Conservation (phyloP, 2,113 vertebrate species). For the Gila orcuttii region DNA sequence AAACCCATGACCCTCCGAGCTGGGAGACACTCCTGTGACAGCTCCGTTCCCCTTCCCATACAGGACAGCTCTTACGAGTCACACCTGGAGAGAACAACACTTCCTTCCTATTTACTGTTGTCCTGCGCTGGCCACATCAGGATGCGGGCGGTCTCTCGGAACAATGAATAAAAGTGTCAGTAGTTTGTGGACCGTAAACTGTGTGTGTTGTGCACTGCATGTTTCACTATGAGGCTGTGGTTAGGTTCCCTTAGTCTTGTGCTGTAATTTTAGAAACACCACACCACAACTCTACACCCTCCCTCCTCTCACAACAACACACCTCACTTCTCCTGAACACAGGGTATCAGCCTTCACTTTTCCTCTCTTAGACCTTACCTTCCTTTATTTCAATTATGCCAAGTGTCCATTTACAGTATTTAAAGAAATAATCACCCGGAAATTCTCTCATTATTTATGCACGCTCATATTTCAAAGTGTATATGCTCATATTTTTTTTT, state of each 20-base stretch:
- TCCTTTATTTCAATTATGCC: slow-evolving; percentile 56
- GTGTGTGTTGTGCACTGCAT: slow-evolving; percentile 67
- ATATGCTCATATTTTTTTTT: background rate
- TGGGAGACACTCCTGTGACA: background rate
- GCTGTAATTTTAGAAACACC: slow-evolving; percentile 23
- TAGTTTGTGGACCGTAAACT: slow-evolving; percentile 59
- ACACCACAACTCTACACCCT: slow-evolving; percentile 12
- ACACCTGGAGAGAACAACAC: slow-evolving; percentile 46
- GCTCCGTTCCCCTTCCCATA: background rate
- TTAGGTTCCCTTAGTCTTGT: slow-evolving; percentile 50
- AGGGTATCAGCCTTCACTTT: slow-evolving; percentile 48
- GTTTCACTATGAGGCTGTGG: slow-evolving; percentile 62
- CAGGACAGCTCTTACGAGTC: background rate
- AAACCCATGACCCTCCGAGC: slow-evolving; percentile 40
- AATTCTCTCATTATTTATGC: background rate
- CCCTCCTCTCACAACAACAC: slow-evolving; percentile 32
- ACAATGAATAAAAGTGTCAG: slow-evolving; percentile 46
- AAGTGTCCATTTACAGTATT: slow-evolving; percentile 64
- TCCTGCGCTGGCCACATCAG: slow-evolving; percentile 35
- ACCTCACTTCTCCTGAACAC: slow-evolving; percentile 50
- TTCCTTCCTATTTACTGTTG: slow-evolving; percentile 45
- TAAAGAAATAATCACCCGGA: slow-evolving; percentile 46
- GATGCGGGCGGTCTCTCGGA: slow-evolving; percentile 44
- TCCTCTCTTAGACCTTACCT: slow-evolving; percentile 47
- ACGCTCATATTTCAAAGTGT: background rate